phyloP scores from a whole-genome alignment of 2,113 vertebrate genomes.

The Gila orcuttii region DNA sequence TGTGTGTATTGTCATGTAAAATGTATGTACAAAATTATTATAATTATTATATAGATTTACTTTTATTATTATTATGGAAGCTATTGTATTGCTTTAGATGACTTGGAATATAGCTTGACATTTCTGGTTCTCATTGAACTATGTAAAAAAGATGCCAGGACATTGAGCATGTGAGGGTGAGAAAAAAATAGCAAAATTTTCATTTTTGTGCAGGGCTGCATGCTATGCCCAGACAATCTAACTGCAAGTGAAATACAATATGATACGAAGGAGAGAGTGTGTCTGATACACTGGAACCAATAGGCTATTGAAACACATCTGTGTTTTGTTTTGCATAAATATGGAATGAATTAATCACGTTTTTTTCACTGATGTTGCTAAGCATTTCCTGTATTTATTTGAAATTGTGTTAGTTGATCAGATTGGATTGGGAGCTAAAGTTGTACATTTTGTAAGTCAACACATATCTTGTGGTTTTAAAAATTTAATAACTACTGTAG shows the following conservation, averaged over 20 bases:
- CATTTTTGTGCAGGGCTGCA: background rate
- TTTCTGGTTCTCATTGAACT: background rate
- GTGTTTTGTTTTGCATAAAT: conserved; percentile 4
- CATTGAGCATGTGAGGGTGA: background rate
- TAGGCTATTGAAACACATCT: conserved; percentile 17
- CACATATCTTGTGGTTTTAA: background rate
- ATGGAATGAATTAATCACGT: conserved; percentile 3
- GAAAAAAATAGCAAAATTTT: background rate
- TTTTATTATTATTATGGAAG: background rate
- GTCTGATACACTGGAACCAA: conserved; percentile 16
- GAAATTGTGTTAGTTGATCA: background rate
- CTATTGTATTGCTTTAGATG: background rate
- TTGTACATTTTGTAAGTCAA: background rate
- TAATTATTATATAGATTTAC: background rate
- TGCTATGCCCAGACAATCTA: background rate
- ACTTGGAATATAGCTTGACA: too few species aligned
- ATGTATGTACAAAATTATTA: background rate
- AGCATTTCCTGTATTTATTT: conserved; percentile 3
- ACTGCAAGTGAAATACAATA: background rate
- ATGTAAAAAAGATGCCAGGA: background rate
- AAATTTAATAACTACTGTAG: background rate
- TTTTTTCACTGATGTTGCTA: background rate
- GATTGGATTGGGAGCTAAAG: background rate
- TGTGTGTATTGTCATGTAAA: background rate
- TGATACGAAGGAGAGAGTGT: background rate